A percentile compares a stretch with the other conserved stretches of the same genome.
phyloP scores from a whole-genome alignment of 2,888 invertebrate species.

The Alsophila aescularia region DNA sequence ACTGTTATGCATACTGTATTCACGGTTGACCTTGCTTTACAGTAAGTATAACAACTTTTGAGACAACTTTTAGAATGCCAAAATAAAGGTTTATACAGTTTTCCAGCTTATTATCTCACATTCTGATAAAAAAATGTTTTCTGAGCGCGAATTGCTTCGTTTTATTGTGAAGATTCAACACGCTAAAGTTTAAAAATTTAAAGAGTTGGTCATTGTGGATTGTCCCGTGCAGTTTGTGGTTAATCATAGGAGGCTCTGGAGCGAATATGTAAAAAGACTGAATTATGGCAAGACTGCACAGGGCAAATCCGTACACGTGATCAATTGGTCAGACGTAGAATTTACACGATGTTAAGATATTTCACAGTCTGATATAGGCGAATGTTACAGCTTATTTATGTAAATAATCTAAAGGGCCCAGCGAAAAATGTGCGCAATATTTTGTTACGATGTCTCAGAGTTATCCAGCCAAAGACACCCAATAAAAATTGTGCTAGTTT shows the following conservation, averaged over 20 bases:
- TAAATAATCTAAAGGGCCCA: not conserved
- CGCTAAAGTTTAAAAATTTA: too few species aligned
- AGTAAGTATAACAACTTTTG: too few species aligned
- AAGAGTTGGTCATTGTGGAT: slow-evolving; percentile 6
- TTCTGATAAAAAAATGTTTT: too few species aligned
- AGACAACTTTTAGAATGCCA: too few species aligned
- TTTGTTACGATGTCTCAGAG: not conserved
- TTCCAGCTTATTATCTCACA: too few species aligned
- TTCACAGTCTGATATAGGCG: not conserved
- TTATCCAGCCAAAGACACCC: too few species aligned
- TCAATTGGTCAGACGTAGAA: slow-evolving; percentile 2
- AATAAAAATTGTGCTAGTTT: not conserved
- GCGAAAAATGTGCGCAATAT: not conserved
- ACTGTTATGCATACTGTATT: too few species aligned
- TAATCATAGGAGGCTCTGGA: slow-evolving; percentile 6
- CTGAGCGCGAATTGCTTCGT: too few species aligned
- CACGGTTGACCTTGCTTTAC: too few species aligned
- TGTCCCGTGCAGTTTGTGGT: slow-evolving; percentile 31
- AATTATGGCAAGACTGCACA: slow-evolving; percentile 36
- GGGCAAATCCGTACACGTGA: slow-evolving; percentile 21
- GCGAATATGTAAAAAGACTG: slow-evolving; percentile 31
- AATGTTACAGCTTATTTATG: not conserved
- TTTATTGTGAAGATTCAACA: too few species aligned
- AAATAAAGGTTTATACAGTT: too few species aligned
- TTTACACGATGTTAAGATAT: not conserved